phyloP scores from a whole-genome alignment of 2,113 vertebrate species.

The Chaetops frenatus region DNA sequence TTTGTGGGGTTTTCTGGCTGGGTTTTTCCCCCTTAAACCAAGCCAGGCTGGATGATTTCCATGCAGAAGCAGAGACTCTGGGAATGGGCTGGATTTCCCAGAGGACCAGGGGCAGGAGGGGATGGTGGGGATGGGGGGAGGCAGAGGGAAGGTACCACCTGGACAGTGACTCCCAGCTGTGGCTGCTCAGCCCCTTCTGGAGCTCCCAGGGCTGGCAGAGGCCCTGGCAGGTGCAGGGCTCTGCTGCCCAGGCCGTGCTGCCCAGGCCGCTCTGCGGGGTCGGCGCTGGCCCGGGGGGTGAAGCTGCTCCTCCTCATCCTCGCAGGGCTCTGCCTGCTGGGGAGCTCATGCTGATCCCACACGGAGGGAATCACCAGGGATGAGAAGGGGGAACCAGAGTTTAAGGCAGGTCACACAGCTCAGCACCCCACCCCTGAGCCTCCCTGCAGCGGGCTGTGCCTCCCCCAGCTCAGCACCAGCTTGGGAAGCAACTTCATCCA shows the following conservation, averaged over 20 bases:
- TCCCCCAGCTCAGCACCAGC: not conserved
- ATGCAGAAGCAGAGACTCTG: rapidly evolving
- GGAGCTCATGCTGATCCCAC: conserved; percentile 78
- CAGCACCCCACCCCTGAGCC: not conserved
- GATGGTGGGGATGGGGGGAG: not conserved
- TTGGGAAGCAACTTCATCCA: rapidly evolving
- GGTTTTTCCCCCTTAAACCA: not conserved
- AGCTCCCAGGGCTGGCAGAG: conserved; percentile 74
- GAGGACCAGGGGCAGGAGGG: not conserved
- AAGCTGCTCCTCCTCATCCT: conserved; percentile 94
- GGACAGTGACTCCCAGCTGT: conserved; percentile 83
- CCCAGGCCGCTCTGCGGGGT: conserved; percentile 84
- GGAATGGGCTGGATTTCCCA: not conserved
- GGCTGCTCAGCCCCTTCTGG: conserved; percentile 77
- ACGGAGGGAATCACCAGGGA: conserved; percentile 62
- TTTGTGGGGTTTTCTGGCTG: too few species aligned
- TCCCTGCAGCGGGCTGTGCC: rapidly evolving
- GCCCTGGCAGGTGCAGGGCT: conserved; percentile 78
- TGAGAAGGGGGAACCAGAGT: conserved; percentile 46
- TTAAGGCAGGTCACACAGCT: not conserved
- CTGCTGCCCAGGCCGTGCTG: conserved; percentile 93
- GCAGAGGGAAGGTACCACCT: conserved; percentile 62
- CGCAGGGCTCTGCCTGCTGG: conserved; percentile 75
- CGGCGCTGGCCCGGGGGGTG: conserved; percentile 88
- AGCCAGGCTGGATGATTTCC: not conserved